Percentiles rank a stretch among this genome's conserved stretches.
Evolutionary conservation across 2,113 vertebrate genomes (phyloP).

Genomic region (Grantiella picta): DNA sequence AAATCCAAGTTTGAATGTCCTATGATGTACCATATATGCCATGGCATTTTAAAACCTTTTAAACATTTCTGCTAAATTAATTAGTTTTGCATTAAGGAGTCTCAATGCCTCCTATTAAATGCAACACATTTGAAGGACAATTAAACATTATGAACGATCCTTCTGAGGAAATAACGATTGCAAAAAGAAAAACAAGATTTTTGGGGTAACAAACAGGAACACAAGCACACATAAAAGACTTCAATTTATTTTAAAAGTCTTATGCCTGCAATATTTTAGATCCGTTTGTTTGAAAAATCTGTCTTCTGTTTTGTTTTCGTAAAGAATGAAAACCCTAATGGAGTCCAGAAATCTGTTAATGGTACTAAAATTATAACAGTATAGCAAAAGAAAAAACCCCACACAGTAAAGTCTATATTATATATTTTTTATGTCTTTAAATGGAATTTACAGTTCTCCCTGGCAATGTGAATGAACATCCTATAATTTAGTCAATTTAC

Average conservation of each 20-base stretch:
- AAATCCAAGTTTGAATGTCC: conserved; percentile 72
- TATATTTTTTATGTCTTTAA: conserved; percentile 79
- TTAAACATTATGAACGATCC: conserved; percentile 69
- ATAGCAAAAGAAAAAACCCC: conserved; percentile 60
- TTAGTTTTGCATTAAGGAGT: conserved; percentile 75
- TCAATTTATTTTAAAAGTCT: conserved; percentile 13
- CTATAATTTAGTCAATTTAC: conserved; percentile 92
- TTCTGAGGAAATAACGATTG: conserved; percentile 61
- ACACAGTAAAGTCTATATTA: conserved; percentile 79
- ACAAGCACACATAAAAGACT: conserved; percentile 21
- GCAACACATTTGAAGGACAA: conserved; percentile 76
- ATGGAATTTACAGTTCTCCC: conserved; percentile 83
- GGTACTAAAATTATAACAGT: conserved; percentile 70
- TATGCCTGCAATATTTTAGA: conserved; percentile 33
- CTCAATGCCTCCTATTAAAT: conserved; percentile 73
- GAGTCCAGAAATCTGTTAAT: conserved; percentile 65
- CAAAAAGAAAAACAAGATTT: conserved; percentile 55
- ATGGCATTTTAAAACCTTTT: conserved; percentile 79
- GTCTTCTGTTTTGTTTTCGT: conserved; percentile 62
- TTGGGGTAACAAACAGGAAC: conserved; percentile 50
- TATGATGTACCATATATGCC: conserved; percentile 72
- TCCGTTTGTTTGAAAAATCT: conserved; percentile 55
- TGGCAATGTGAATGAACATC: conserved; percentile 86
- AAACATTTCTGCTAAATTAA: conserved; percentile 81
- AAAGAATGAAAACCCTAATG: conserved; percentile 51